Conservation (phyloP, 2,888 invertebrate species). For the Lochmaea crataegi region DNA sequence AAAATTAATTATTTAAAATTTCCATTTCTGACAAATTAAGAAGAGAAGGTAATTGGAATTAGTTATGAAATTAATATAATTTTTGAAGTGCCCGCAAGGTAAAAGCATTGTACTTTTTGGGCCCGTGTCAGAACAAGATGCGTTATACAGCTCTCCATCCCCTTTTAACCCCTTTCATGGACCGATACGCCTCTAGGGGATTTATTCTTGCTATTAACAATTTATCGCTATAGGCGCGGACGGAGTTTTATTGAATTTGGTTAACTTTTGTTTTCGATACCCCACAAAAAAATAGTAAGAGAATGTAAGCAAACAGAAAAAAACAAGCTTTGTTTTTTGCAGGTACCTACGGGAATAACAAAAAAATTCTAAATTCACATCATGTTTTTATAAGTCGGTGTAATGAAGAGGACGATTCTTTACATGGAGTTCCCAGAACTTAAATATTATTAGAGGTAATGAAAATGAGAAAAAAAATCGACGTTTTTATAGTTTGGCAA, state of each 20-base stretch:
- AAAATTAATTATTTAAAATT: constrained; percentile 48
- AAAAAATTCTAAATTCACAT: background rate
- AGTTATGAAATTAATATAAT: constrained; percentile 54
- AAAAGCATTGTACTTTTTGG: constrained; percentile 51
- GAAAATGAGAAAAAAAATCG: no score
- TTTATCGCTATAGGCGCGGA: constrained; percentile 47
- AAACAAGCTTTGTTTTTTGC: background rate
- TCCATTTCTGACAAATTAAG: constrained; percentile 45
- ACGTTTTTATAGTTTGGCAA: no score
- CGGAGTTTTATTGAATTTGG: constrained; percentile 55
- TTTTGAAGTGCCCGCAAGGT: constrained; percentile 52
- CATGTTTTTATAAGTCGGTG: no score
- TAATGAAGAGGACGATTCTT: no score
- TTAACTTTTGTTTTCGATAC: constrained; percentile 15
- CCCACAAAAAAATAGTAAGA: background rate
- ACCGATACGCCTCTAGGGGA: constrained; percentile 44
- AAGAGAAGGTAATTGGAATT: constrained; percentile 48
- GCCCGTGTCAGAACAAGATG: constrained; percentile 58
- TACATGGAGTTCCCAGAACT: no score
- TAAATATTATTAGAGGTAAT: no score
- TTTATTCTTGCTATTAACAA: constrained; percentile 51
- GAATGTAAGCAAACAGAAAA: background rate
- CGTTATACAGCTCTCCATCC: constrained; percentile 35
- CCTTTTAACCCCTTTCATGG: constrained; percentile 46
- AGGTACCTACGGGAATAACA: background rate